Evolutionary conservation across 2,797 vertebrate species (phyloP).

Genomic region (Steatocranus sp.): DNA sequence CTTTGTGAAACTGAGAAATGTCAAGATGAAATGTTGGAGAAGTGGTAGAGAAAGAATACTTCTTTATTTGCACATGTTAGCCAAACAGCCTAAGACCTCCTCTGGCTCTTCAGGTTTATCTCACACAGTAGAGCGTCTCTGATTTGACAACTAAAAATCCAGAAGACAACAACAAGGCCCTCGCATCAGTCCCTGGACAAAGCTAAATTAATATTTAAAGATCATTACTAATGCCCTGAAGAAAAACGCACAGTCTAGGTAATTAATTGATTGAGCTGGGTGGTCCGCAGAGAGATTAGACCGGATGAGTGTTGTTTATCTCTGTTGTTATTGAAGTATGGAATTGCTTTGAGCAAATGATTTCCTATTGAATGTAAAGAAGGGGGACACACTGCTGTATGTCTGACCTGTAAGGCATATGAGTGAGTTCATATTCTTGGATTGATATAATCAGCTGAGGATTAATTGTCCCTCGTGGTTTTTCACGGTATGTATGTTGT

Average conservation of each 20-base stretch:
- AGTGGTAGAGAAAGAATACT: background rate
- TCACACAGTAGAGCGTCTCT: slow-evolving; percentile 17
- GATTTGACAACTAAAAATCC: slow-evolving; percentile 34
- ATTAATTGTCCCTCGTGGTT: slow-evolving; percentile 51
- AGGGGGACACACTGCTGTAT: slow-evolving; percentile 32
- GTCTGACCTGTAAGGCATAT: slow-evolving; percentile 68
- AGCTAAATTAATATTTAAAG: slow-evolving; percentile 90
- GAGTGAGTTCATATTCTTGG: slow-evolving; percentile 40
- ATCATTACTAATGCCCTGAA: slow-evolving; percentile 83
- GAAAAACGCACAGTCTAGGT: slow-evolving; percentile 80
- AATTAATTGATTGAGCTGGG: slow-evolving; percentile 85
- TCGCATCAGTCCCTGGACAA: slow-evolving; percentile 77
- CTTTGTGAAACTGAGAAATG: background rate
- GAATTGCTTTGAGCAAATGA: slow-evolving; percentile 66
- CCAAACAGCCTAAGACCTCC: slow-evolving; percentile 12
- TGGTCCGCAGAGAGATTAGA: slow-evolving; percentile 74
- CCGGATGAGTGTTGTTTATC: slow-evolving; percentile 75
- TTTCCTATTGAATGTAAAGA: slow-evolving; percentile 70
- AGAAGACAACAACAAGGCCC: slow-evolving; percentile 59
- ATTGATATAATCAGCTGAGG: slow-evolving; percentile 43
- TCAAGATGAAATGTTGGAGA: background rate
- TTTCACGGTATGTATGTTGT: slow-evolving; percentile 13
- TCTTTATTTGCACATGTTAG: background rate
- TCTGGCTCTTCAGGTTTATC: slow-evolving; percentile 42
- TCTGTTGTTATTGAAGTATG: slow-evolving; percentile 68